Percentiles rank a stretch among this genome's conserved stretches.
Evolutionary conservation across 2,113 vertebrate species (phyloP).

Genomic region (Macroglossus sobrinus): DNA sequence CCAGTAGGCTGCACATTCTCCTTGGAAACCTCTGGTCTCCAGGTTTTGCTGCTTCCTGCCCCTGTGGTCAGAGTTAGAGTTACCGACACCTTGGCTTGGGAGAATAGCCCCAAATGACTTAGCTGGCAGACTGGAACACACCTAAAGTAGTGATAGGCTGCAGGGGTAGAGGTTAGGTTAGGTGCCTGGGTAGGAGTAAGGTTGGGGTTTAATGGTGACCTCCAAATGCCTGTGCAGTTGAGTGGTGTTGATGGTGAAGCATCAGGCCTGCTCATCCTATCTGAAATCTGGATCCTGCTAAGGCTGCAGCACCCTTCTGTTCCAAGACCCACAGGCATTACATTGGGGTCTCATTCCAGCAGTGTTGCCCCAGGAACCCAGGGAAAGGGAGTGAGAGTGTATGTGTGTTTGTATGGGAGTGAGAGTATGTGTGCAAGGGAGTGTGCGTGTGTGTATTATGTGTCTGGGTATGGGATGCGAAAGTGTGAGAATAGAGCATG

Average conservation of each 20-base stretch:
- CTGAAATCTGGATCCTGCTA: background rate
- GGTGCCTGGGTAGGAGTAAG: background rate
- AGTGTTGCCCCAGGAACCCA: background rate
- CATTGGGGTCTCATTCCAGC: slow-evolving; percentile 8
- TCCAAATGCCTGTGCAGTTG: background rate
- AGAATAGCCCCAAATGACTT: background rate
- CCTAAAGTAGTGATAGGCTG: background rate
- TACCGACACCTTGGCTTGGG: background rate
- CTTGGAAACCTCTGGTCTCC: background rate
- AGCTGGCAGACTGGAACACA: fast-evolving
- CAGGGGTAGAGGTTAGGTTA: background rate
- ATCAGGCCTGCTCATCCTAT: background rate
- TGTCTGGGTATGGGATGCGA: background rate
- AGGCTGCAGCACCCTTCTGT: fast-evolving
- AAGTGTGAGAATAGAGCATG: background rate
- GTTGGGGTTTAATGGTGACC: background rate
- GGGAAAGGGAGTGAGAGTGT: background rate
- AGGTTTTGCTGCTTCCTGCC: background rate
- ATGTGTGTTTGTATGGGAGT: background rate
- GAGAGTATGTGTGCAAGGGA: background rate
- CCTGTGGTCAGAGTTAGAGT: background rate
- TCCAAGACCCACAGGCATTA: background rate
- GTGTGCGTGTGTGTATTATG: background rate
- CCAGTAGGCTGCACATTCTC: background rate
- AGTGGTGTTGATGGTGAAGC: background rate